Evolutionary conservation across 1,140 invertebrate species (phyloP).

Genomic region (Drosophila insularis): DNA sequence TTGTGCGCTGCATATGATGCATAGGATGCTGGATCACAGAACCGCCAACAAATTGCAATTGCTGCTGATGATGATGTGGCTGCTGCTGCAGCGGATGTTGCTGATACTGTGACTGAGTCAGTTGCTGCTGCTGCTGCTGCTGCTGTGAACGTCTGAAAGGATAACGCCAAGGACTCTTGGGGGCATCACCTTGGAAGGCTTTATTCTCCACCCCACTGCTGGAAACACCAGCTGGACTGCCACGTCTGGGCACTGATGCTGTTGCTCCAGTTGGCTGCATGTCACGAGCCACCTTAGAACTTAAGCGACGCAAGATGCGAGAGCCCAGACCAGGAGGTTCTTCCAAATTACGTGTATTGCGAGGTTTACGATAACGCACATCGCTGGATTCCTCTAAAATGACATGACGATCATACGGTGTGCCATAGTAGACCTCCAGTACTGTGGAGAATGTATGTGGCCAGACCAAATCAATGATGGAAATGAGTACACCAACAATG

Average conservation of each 20-base stretch:
- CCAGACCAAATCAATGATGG: conserved; percentile 91
- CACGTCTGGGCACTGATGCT: conserved; percentile 33
- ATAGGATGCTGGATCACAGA: conserved; percentile 59
- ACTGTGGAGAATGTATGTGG: conserved; percentile 96
- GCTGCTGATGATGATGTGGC: conserved; percentile 62
- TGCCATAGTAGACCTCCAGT: conserved; percentile 96
- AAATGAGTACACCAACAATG: conserved; percentile 89
- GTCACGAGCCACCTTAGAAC: conserved; percentile 84
- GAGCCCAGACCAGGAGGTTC: conserved; percentile 85
- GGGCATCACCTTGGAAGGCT: conserved; percentile 85
- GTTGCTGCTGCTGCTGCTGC: conserved; percentile 46
- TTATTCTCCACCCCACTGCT: conserved; percentile 84
- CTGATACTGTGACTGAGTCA: conserved; percentile 29
- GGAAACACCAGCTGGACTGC: conserved; percentile 66
- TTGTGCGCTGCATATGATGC: conserved; percentile 72
- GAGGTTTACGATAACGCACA: conserved; percentile 86
- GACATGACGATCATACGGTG: conserved; percentile 95
- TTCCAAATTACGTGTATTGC: conserved; percentile 85
- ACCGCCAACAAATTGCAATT: conserved; percentile 66
- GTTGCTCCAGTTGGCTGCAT: conserved; percentile 42
- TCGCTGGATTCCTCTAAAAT: conserved; percentile 94
- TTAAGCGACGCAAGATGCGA: conserved; percentile 86
- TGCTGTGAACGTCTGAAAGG: conserved; percentile 82
- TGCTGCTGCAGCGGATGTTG: conserved; percentile 24
- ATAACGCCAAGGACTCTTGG: conserved; percentile 85